A percentile compares a stretch with the other conserved stretches of the same genome.
Conservation (phyloP, 1,140 invertebrate species). For the Littorina saxatilis region DNA sequence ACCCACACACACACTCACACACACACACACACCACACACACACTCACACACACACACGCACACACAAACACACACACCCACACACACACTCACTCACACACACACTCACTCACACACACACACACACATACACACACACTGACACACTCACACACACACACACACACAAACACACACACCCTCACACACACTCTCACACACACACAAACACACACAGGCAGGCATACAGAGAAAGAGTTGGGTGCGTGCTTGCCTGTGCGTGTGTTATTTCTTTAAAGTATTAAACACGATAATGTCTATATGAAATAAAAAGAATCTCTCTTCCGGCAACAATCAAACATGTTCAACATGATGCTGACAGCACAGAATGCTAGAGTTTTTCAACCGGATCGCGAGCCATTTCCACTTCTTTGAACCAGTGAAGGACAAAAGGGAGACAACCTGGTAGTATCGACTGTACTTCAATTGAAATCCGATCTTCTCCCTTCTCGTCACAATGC, state of each 20-base stretch:
- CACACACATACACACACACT: slow-evolving; percentile 9
- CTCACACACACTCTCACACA: slow-evolving; percentile 8
- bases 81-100: slow-evolving; percentile 17
- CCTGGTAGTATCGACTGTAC: too few species aligned
- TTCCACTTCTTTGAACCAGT: too few species aligned
- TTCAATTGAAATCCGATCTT: too few species aligned
- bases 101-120: background rate
- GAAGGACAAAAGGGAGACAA: too few species aligned
- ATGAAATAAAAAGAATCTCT: too few species aligned
- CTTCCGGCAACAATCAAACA: too few species aligned
- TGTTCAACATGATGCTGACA: too few species aligned
- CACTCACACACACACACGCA: background rate
- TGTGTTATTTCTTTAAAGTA: too few species aligned
- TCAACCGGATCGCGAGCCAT: too few species aligned
- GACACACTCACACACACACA: slow-evolving; percentile 9
- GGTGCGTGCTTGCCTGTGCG: background rate
- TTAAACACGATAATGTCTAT: background rate
- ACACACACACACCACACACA: background rate
- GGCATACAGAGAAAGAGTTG: background rate
- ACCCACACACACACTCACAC: background rate
- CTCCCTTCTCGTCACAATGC: too few species aligned
- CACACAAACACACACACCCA: slow-evolving; percentile 3
- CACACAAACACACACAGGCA: slow-evolving; percentile 20
- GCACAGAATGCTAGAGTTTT: too few species aligned
- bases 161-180: slow-evolving; percentile 5